phyloP scores from a whole-genome alignment of 2,113 vertebrate species.

The Aplodontia rufa region DNA sequence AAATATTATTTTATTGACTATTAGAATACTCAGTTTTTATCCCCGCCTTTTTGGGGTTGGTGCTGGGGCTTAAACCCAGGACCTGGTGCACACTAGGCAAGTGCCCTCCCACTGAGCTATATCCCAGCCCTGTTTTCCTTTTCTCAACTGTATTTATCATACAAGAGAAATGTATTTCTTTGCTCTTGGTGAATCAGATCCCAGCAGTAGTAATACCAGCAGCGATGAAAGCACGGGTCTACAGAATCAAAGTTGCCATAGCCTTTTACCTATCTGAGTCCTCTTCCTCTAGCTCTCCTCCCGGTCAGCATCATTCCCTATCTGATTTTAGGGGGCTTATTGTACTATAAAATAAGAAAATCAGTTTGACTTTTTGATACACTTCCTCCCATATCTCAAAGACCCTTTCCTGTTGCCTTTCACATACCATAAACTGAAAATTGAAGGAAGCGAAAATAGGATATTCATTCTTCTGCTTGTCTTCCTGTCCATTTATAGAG shows the following conservation, averaged over 20 bases:
- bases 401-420: not conserved
- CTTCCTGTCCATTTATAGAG: not conserved
- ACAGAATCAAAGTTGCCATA: not conserved
- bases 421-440: not conserved
- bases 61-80: not conserved
- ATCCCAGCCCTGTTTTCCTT: not conserved
- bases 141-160: constrained; percentile 1
- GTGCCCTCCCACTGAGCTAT: not conserved
- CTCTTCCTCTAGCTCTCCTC: not conserved
- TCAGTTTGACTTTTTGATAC: not conserved
- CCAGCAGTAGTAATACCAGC: not conserved
- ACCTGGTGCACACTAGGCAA: not conserved
- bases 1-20: not conserved
- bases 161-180: not conserved
- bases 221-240: not conserved
- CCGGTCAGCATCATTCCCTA: not conserved
- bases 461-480: not conserved
- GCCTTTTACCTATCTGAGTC: not conserved
- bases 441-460: not conserved
- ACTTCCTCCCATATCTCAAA: not conserved
- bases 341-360: not conserved
- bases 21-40: not conserved
- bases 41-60: not conserved
- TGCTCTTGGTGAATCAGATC: not conserved
- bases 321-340: not conserved